Evolutionary conservation across 2,113 vertebrate genomes (phyloP).

Genomic region (Ia io): DNA sequence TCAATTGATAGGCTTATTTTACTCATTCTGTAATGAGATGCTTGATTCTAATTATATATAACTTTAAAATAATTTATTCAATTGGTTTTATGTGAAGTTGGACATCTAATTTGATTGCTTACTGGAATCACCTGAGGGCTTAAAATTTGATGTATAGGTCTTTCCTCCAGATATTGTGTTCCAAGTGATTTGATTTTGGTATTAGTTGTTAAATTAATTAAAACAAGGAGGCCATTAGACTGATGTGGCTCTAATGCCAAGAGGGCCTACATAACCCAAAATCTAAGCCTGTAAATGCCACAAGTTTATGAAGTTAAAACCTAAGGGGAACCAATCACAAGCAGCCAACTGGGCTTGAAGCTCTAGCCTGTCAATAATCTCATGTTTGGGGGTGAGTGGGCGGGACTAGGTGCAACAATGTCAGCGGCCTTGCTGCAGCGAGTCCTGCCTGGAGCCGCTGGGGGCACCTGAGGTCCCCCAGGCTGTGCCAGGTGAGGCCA

Average conservation of each 20-base stretch:
- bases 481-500: background rate
- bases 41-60: background rate
- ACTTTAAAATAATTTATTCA: background rate
- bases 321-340: background rate
- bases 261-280: background rate
- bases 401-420: background rate
- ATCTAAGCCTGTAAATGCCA: background rate
- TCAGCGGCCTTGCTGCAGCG: constrained; percentile 74
- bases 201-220: background rate
- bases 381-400: background rate
- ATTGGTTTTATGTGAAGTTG: background rate
- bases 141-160: background rate
- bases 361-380: background rate
- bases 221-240: background rate
- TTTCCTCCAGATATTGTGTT: background rate
- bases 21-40: background rate
- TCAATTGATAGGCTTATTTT: background rate
- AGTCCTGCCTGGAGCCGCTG: constrained; percentile 77
- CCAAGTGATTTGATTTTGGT: background rate
- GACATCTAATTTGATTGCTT: background rate
- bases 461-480: constrained; percentile 47
- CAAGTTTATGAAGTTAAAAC: background rate
- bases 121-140: background rate
- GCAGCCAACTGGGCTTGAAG: background rate
- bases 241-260: background rate